Percentiles rank a stretch among this genome's conserved stretches.
phyloP scores from a whole-genome alignment of 2,888 invertebrate genomes.

The Latrodectus elegans region DNA sequence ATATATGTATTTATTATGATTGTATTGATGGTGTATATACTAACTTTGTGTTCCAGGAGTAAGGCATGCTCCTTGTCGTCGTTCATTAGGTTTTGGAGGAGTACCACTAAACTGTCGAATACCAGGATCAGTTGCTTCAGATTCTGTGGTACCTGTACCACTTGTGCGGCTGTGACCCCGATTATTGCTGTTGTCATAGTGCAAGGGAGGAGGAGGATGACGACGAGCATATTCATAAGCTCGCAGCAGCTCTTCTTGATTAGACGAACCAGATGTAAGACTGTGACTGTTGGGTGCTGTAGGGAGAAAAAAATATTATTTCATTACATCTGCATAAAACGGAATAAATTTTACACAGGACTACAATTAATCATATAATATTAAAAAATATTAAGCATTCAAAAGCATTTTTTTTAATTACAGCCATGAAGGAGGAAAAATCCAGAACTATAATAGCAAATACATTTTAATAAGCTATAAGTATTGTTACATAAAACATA shows the following conservation, averaged over 20 bases:
- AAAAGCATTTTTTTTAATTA: too few relatives aligned
- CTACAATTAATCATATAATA: too few relatives aligned
- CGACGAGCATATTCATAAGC: constrained; percentile 71
- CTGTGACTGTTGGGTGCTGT: constrained; percentile 69
- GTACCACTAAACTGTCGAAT: constrained; percentile 71
- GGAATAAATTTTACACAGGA: too few relatives aligned
- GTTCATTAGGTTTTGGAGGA: constrained; percentile 71
- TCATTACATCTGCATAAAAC: too few relatives aligned
- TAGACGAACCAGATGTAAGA: constrained; percentile 70
- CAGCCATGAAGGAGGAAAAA: too few relatives aligned
- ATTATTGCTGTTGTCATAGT: constrained; percentile 63
- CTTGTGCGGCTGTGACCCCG: constrained; percentile 68
- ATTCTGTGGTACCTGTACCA: constrained; percentile 67
- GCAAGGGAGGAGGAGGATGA: constrained; percentile 63
- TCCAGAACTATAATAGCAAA: too few relatives aligned
- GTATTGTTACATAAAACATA: too few relatives aligned
- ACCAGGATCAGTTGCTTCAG: constrained; percentile 71
- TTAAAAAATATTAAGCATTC: too few relatives aligned
- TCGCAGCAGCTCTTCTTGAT: constrained; percentile 70
- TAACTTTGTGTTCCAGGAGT: constrained; percentile 68
- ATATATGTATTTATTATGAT: too few relatives aligned
- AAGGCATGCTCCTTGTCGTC: constrained; percentile 71
- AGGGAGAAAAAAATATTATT: neutral
- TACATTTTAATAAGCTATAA: too few relatives aligned
- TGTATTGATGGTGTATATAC: neutral